Percentiles rank a stretch among this genome's conserved stretches.
Conservation (phyloP, 2,113 vertebrate genomes). For the Naja naja region DNA sequence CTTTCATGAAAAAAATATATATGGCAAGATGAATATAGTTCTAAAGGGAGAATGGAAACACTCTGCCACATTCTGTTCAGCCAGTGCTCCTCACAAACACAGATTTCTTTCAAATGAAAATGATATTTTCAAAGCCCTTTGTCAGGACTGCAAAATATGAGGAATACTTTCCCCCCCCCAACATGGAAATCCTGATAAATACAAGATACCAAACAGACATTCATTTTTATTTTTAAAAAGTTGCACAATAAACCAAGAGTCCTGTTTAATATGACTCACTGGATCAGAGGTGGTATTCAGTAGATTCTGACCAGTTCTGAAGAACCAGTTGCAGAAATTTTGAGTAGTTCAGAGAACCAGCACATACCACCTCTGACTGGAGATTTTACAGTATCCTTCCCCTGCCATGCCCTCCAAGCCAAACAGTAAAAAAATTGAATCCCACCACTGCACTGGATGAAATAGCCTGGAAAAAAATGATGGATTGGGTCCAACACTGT, state of each 20-base stretch:
- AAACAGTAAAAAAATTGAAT: too few relatives aligned
- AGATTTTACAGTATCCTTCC: too few relatives aligned
- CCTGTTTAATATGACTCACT: neutral
- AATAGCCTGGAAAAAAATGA: neutral
- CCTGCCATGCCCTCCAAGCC: too few relatives aligned
- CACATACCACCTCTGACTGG: too few relatives aligned
- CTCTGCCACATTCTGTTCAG: neutral
- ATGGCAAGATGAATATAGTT: neutral
- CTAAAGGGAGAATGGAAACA: neutral
- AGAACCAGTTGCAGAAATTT: too few relatives aligned
- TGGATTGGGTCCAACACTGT: neutral
- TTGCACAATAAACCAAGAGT: neutral
- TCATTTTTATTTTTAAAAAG: neutral
- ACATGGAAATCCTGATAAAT: neutral
- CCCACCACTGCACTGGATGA: neutral
- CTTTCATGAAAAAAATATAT: neutral
- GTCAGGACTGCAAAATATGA: neutral
- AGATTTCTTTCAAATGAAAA: neutral
- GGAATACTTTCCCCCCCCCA: neutral
- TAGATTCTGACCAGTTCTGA: too few relatives aligned
- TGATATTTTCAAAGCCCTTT: neutral
- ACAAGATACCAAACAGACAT: neutral
- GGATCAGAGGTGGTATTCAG: too few relatives aligned
- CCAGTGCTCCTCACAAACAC: neutral
- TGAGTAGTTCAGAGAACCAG: too few relatives aligned